phyloP scores from a whole-genome alignment of 2,113 vertebrate genomes.

The Pholis gunnellus region DNA sequence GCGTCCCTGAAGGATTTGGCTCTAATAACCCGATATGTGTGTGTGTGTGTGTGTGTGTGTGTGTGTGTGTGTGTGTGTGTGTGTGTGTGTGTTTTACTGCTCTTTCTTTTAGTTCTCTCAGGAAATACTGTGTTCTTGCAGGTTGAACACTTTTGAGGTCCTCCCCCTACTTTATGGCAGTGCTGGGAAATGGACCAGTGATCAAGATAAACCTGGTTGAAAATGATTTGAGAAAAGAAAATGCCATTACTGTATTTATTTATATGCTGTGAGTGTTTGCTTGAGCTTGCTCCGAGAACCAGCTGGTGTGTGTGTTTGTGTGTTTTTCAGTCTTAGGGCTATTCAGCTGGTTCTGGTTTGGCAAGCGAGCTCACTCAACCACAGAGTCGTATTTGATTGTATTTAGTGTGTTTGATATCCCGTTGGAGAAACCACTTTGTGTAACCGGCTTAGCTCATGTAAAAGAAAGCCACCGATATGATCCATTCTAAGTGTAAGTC shows the following conservation, averaged over 20 bases:
- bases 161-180: slow-evolving; percentile 2
- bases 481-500: slow-evolving; percentile 37
- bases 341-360: slow-evolving; percentile 25
- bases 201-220: slow-evolving; percentile 41
- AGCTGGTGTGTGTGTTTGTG: slow-evolving; percentile 16
- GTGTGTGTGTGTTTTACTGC: slow-evolving; percentile 3
- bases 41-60: slow-evolving; percentile 1
- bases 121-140: slow-evolving; percentile 61
- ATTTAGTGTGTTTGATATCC: slow-evolving; percentile 39
- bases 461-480: slow-evolving; percentile 59
- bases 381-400: slow-evolving; percentile 57
- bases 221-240: slow-evolving; percentile 27
- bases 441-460: slow-evolving; percentile 34
- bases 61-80: neutral
- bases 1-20: slow-evolving; percentile 50
- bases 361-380: slow-evolving; percentile 32
- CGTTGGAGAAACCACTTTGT: slow-evolving; percentile 23
- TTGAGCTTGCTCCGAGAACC: slow-evolving; percentile 45
- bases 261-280: slow-evolving; percentile 55
- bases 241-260: slow-evolving; percentile 39
- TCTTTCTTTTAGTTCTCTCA: slow-evolving; percentile 72
- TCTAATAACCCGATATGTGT: slow-evolving; percentile 7
- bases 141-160: slow-evolving; percentile 50
- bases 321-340: slow-evolving; percentile 43
- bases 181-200: slow-evolving; percentile 43